Percentiles rank a stretch among this genome's conserved stretches.
Conservation (phyloP, 1,140 invertebrate species). For the Aporrectodea caliginosa region DNA sequence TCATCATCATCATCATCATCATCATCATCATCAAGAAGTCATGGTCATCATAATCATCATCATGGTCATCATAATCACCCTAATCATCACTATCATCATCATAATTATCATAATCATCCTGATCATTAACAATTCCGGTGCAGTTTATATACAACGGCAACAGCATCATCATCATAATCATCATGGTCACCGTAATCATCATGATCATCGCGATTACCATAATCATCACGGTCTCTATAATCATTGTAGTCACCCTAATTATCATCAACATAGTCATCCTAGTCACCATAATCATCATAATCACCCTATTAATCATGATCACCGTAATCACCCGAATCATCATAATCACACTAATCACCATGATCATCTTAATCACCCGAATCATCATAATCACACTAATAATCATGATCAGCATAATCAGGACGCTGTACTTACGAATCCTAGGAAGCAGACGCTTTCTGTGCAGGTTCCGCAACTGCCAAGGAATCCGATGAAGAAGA, state of each 20-base stretch:
- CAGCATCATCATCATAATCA: no score
- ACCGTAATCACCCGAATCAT: neutral
- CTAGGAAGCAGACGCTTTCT: constrained; percentile 26
- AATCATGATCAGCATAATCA: neutral
- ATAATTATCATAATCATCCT: no score
- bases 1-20: no score
- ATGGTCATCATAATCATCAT: constrained; percentile 5
- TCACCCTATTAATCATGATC: neutral
- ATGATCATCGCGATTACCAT: no score
- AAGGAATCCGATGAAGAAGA: constrained; percentile 12
- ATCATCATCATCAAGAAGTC: neutral
- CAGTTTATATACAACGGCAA: no score
- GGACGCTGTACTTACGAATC: neutral
- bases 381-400: neutral
- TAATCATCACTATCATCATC: no score
- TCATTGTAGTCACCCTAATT: no score
- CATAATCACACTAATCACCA: neutral
- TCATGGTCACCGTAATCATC: no score
- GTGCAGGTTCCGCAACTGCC: constrained; percentile 21
- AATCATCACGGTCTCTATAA: no score
- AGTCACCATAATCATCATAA: neutral
- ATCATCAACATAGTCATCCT: no score
- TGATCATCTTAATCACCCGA: neutral
- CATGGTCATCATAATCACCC: no score
- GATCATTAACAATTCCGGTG: no score